phyloP scores from a whole-genome alignment of 1,140 invertebrate genomes.

The Drosophila auraria region DNA sequence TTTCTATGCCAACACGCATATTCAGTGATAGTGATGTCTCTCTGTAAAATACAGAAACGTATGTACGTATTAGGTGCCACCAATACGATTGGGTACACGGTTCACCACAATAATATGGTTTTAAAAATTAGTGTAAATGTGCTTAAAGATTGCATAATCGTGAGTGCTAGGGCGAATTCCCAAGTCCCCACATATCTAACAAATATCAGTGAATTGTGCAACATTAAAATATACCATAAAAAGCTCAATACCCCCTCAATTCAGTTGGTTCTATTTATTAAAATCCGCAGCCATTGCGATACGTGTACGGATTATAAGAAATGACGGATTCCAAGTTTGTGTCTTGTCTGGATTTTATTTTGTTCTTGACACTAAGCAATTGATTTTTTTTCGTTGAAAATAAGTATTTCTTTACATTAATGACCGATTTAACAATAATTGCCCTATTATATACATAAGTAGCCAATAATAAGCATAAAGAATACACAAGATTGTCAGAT shows the following conservation, averaged over 20 bases:
- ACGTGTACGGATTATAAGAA: slow-evolving; percentile 37
- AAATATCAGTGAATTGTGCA: slow-evolving; percentile 26
- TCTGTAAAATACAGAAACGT: slow-evolving; percentile 27
- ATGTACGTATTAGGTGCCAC: slow-evolving; percentile 15
- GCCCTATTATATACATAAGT: too few species aligned
- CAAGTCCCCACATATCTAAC: neutral
- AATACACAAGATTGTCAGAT: too few species aligned
- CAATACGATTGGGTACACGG: neutral
- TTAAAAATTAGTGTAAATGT: slow-evolving; percentile 25
- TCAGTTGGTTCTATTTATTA: slow-evolving; percentile 8
- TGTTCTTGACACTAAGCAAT: neutral
- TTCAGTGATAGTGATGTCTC: slow-evolving; percentile 37
- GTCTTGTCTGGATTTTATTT: neutral
- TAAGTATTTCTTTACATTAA: neutral
- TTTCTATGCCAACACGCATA: slow-evolving; percentile 21
- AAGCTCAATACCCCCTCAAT: neutral
- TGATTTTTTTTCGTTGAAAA: neutral
- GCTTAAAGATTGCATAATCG: slow-evolving; percentile 37
- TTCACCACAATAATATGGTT: slow-evolving; percentile 16
- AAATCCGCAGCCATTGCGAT: slow-evolving; percentile 16
- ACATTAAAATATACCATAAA: neutral
- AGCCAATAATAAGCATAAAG: too few species aligned
- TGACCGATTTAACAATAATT: too few species aligned
- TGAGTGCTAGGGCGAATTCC: slow-evolving; percentile 2
- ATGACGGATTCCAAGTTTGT: slow-evolving; percentile 5